Conservation (phyloP, 2,888 invertebrate species). For the Amiota minor region DNA sequence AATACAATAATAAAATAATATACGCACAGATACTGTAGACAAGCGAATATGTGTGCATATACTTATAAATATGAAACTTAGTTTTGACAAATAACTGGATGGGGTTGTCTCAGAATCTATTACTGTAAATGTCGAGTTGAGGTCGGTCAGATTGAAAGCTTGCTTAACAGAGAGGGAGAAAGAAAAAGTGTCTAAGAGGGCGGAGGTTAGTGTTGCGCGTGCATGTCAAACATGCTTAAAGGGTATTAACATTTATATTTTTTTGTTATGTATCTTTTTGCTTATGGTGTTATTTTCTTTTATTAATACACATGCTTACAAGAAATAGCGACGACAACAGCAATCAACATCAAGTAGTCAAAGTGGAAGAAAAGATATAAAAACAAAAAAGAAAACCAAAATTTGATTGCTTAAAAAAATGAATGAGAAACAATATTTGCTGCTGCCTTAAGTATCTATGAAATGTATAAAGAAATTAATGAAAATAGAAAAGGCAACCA, state of each 20-base stretch:
- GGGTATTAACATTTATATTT: conserved; percentile 18
- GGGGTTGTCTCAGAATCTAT: too few species aligned
- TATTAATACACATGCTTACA: conserved; percentile 21
- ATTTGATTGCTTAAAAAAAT: too few species aligned
- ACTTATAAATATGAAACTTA: too few species aligned
- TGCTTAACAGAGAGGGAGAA: not conserved
- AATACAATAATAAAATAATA: not conserved
- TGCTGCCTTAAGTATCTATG: too few species aligned
- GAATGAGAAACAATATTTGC: too few species aligned
- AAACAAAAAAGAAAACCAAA: too few species aligned
- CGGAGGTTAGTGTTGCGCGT: conserved; percentile 13
- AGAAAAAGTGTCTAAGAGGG: not conserved
- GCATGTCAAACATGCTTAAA: conserved; percentile 20
- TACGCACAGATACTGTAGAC: not conserved
- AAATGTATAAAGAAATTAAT: too few species aligned
- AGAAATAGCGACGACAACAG: too few species aligned
- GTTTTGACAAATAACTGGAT: too few species aligned
- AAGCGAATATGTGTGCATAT: not conserved
- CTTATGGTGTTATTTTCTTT: conserved; percentile 12
- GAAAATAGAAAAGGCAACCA: conserved; percentile 12
- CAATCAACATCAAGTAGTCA: too few species aligned
- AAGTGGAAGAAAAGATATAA: not conserved
- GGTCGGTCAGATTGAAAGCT: too few species aligned
- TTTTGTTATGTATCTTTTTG: not conserved
- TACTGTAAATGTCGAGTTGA: too few species aligned